Percentiles rank a stretch among this genome's conserved stretches.
Conservation (phyloP, 2,113 vertebrate species). For the Capreolus pygargus region DNA sequence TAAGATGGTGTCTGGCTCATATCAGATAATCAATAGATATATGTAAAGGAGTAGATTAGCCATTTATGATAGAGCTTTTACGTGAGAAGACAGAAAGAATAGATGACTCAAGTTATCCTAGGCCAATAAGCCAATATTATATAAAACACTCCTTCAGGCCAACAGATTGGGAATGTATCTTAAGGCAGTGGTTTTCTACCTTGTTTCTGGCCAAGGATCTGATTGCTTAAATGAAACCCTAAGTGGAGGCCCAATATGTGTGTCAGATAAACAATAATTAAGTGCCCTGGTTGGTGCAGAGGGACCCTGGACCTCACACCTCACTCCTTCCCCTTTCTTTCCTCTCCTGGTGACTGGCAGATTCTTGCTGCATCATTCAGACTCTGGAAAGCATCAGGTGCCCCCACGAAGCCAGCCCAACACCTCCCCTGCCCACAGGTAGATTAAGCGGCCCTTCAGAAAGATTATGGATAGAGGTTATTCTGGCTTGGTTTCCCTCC, state of each 20-base stretch:
- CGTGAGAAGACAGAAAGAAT: not conserved
- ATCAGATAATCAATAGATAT: not conserved
- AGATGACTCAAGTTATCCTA: not conserved
- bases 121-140: not conserved
- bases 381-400: not conserved
- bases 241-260: not conserved
- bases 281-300: not conserved
- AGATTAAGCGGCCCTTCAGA: not conserved
- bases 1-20: not conserved
- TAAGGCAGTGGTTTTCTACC: not conserved
- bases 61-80: slow-evolving; percentile 16
- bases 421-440: no score
- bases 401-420: not conserved
- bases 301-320: no score
- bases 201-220: not conserved
- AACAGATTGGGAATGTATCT: not conserved
- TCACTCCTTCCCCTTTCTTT: not conserved
- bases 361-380: not conserved
- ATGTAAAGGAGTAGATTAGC: not conserved
- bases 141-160: not conserved
- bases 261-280: not conserved
- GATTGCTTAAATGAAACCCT: not conserved
- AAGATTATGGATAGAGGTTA: not conserved
- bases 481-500: not conserved
- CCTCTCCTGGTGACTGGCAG: not conserved